phyloP scores from a whole-genome alignment of 2,797 vertebrate species.

The Protosalanx chinensis region DNA sequence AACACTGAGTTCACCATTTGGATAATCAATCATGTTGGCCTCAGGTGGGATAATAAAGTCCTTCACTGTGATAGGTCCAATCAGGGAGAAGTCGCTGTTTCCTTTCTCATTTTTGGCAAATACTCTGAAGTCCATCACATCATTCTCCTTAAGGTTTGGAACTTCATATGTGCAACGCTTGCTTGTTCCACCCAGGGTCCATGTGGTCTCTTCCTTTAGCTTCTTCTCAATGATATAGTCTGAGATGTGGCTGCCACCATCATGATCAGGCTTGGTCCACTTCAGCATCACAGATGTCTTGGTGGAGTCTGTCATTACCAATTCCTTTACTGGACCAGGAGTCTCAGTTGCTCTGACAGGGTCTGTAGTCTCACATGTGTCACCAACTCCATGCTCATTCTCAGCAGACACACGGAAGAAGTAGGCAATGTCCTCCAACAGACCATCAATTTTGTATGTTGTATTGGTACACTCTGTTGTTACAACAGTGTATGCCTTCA shows the following conservation, averaged over 20 bases:
- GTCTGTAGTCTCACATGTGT: constrained; percentile 85
- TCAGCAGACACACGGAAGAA: constrained; percentile 96
- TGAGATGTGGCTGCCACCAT: constrained; percentile 90
- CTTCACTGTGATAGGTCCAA: constrained; percentile 88
- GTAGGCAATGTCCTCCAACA: constrained; percentile 87
- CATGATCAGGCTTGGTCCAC: constrained; percentile 93
- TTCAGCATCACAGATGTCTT: constrained; percentile 86
- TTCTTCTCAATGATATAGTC: constrained; percentile 93
- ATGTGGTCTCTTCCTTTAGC: constrained; percentile 76
- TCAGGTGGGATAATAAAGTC: constrained; percentile 87
- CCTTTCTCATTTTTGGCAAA: constrained; percentile 97
- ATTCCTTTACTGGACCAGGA: constrained; percentile 86
- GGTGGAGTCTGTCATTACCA: constrained; percentile 88
- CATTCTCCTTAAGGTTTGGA: constrained; percentile 82
- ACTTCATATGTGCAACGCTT: constrained; percentile 86
- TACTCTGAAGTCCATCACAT: constrained; percentile 87
- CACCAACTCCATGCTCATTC: constrained; percentile 93
- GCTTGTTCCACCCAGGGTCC: constrained; percentile 82
- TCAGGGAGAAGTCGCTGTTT: constrained; percentile 82
- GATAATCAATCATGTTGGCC: constrained; percentile 86
- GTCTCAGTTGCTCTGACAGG: constrained; percentile 90
- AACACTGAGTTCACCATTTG: constrained; percentile 85
- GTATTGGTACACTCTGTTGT: constrained; percentile 85
- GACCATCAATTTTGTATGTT: constrained; percentile 82
- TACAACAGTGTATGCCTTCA: constrained; percentile 89